phyloP scores from a whole-genome alignment of 2,797 vertebrate species.

The Lepilemur ruficaudatus region DNA sequence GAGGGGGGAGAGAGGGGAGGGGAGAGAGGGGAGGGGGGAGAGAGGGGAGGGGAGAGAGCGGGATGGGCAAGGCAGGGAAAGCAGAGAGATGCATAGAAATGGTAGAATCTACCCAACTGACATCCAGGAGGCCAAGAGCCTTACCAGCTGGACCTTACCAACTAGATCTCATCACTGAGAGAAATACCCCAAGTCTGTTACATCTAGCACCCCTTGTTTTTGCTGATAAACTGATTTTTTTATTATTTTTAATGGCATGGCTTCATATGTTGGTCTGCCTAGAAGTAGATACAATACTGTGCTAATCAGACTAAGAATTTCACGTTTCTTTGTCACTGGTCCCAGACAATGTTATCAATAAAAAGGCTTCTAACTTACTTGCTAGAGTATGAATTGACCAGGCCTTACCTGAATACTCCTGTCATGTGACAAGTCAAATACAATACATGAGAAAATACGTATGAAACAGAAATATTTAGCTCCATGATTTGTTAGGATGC shows the following conservation, averaged over 20 bases:
- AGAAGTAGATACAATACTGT: not conserved
- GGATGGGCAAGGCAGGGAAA: too few relatives aligned
- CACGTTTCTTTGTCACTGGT: not conserved
- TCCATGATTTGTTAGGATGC: not conserved
- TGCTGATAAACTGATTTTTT: not conserved
- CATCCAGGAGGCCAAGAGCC: not conserved
- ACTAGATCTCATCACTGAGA: not conserved
- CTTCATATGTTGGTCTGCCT: not conserved
- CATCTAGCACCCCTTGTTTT: not conserved
- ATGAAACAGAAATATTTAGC: not conserved
- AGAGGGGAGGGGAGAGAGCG: not conserved
- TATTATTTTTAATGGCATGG: not conserved
- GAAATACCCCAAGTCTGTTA: not conserved
- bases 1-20: not conserved
- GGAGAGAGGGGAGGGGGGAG: not conserved
- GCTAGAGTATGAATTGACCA: not conserved
- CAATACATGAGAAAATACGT: not conserved
- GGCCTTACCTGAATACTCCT: not conserved
- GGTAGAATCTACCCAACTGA: not conserved
- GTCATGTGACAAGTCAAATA: not conserved
- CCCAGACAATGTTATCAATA: not conserved
- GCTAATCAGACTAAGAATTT: not conserved
- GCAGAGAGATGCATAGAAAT: not conserved
- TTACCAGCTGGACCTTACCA: not conserved
- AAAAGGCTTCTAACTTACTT: not conserved